These are phyloP conservation scores for Melanchra persicariae DNA, from an alignment of 2,888 invertebrate species.

Conservation along the genomic window DNA sequence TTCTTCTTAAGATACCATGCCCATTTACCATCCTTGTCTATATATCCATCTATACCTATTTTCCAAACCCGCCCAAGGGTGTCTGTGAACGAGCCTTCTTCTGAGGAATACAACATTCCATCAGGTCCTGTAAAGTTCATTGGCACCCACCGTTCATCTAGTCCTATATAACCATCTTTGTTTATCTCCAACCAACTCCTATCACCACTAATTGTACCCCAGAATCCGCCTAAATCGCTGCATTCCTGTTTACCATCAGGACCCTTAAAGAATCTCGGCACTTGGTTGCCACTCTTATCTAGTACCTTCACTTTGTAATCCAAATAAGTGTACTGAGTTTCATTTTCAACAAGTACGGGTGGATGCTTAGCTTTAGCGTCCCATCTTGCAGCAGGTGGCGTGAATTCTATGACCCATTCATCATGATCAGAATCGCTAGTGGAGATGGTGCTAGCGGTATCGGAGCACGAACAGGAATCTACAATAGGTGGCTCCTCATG, in stretches of 20 bases:
- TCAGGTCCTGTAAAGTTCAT: conserved; percentile 86
- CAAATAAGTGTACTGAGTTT: conserved; percentile 83
- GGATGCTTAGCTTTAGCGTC: conserved; percentile 84
- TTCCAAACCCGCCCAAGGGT: conserved; percentile 73
- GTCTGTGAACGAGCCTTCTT: conserved; percentile 84
- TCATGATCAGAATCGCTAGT: conserved; percentile 86
- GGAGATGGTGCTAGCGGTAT: conserved; percentile 75
- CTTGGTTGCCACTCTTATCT: conserved; percentile 84
- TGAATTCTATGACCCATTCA: conserved; percentile 87
- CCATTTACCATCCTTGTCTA: conserved; percentile 86
- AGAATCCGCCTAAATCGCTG: conserved; percentile 87
- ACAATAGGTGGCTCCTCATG: conserved; percentile 71
- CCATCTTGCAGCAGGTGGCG: conserved; percentile 83
- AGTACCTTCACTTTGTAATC: conserved; percentile 86
- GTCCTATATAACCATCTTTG: conserved; percentile 87
- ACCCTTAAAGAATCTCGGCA: conserved; percentile 85
- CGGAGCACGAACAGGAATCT: conserved; percentile 87
- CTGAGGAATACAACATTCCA: conserved; percentile 83
- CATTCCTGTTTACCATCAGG: conserved; percentile 86
- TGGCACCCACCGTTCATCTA: conserved; percentile 86
- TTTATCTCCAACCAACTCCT: conserved; percentile 84
- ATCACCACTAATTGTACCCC: conserved; percentile 72
- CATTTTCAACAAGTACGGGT: conserved; percentile 72
- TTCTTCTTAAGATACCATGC: conserved; percentile 77
- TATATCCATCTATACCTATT: conserved; percentile 85